Conservation (phyloP, 2,888 invertebrate species). For the Altica lythri region DNA sequence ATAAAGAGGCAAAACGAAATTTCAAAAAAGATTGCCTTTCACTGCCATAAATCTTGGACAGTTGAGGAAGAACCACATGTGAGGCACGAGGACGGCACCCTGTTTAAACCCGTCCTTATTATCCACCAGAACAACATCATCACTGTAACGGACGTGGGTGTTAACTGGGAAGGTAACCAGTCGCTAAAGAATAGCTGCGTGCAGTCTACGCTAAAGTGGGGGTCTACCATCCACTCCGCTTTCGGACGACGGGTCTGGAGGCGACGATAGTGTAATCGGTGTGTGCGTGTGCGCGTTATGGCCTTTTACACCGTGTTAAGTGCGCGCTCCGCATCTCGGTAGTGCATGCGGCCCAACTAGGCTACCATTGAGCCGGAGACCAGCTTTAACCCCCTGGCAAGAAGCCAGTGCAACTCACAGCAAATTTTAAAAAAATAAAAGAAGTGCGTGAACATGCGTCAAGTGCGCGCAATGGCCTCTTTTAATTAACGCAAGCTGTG, state of each 20-base stretch:
- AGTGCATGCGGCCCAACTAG: too few species aligned
- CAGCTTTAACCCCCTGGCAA: too few species aligned
- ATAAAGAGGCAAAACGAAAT: constrained; percentile 27
- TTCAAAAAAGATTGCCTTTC: constrained; percentile 11
- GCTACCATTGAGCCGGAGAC: too few species aligned
- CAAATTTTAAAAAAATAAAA: too few species aligned
- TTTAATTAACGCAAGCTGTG: too few species aligned
- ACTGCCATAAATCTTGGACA: constrained; percentile 4
- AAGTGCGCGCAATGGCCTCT: too few species aligned
- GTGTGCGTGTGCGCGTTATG: too few species aligned
- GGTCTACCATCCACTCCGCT: neutral
- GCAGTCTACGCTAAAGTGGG: neutral
- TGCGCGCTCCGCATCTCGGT: too few species aligned
- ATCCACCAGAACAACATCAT: neutral
- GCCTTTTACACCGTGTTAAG: too few species aligned
- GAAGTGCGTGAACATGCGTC: too few species aligned
- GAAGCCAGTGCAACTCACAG: too few species aligned
- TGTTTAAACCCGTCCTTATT: constrained; percentile 37
- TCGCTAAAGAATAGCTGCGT: neutral
- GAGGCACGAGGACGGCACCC: constrained; percentile 31
- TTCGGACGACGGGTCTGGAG: neutral
- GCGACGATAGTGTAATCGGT: too few species aligned
- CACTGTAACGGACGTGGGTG: constrained; percentile 16
- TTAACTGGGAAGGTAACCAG: constrained; percentile 18
- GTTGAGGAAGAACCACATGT: constrained; percentile 39